Conservation (phyloP, 2,797 vertebrate species). For the Danio choprae region DNA sequence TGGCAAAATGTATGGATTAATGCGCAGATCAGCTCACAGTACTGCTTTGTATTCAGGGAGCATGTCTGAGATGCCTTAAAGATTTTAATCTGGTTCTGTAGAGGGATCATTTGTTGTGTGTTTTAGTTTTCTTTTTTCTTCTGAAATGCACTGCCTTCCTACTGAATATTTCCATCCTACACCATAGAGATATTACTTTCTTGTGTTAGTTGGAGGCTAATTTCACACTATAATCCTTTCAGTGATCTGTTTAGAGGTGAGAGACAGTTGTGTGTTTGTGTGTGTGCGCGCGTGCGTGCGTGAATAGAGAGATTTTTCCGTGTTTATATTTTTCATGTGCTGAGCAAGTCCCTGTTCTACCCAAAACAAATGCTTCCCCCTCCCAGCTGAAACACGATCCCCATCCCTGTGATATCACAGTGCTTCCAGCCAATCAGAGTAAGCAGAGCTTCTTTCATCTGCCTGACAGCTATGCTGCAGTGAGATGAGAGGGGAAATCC, state of each 20-base stretch:
- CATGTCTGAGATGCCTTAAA: neutral
- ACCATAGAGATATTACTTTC: neutral
- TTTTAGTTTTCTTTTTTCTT: neutral
- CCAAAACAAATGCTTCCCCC: constrained; percentile 72
- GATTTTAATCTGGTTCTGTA: neutral
- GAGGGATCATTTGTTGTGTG: neutral
- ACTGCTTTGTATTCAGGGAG: constrained; percentile 8
- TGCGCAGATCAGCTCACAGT: neutral
- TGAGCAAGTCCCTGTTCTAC: constrained; percentile 56
- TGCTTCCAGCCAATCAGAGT: constrained; percentile 65
- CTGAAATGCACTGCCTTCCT: neutral
- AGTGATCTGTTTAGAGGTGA: constrained; percentile 54
- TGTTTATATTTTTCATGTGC: constrained; percentile 76
- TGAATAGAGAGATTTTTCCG: constrained; percentile 54
- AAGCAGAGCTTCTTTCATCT: constrained; percentile 63
- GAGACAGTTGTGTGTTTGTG: constrained; percentile 56
- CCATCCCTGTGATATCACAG: constrained; percentile 59
- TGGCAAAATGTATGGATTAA: constrained; percentile 35
- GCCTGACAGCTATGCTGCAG: constrained; percentile 37
- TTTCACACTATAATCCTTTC: constrained; percentile 29
- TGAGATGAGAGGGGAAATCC: constrained; percentile 45
- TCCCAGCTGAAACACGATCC: constrained; percentile 63
- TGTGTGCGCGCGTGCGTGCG: constrained; percentile 60
- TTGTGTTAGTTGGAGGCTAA: neutral
- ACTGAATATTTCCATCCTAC: neutral